These are phyloP conservation scores for Sminthurinus aureus DNA, from an alignment of 2,888 invertebrate genomes.

Conservation along the genomic window DNA sequence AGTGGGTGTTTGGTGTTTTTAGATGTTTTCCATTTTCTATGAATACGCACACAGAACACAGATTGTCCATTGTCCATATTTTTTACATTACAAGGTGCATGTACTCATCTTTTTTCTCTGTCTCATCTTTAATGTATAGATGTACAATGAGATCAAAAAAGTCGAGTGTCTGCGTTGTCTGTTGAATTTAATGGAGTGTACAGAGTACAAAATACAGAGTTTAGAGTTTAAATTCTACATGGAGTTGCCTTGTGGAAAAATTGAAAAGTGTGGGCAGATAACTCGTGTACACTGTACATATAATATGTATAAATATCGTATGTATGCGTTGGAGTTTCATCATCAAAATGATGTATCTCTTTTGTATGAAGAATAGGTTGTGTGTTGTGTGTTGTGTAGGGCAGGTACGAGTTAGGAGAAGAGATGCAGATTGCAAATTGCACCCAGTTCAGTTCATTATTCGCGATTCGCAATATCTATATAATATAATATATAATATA, in stretches of 20 bases:
- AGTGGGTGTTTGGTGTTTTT: slow-evolving; percentile 23
- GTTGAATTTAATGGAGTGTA: no score
- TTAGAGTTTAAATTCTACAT: background rate
- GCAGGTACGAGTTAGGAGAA: slow-evolving; percentile 29
- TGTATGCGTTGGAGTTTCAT: background rate
- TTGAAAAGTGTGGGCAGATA: background rate
- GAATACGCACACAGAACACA: background rate
- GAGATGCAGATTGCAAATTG: slow-evolving; percentile 35
- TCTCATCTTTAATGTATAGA: background rate
- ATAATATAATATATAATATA: background rate
- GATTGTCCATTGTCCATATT: slow-evolving; percentile 1
- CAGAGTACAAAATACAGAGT: background rate
- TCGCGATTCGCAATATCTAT: background rate
- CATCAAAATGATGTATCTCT: no score
- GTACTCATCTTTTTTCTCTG: slow-evolving; percentile 21
- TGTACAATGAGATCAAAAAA: background rate
- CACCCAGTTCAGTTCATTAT: slow-evolving; percentile 29
- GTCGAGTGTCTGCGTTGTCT: background rate
- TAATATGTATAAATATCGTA: no score
- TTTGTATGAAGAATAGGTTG: background rate
- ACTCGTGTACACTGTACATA: background rate
- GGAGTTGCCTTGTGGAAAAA: background rate
- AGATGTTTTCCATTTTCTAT: background rate
- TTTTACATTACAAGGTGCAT: background rate
- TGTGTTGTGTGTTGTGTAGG: slow-evolving; percentile 28